Evolutionary conservation across 2,797 vertebrate genomes (phyloP).

Genomic region (Amblyraja radiata): DNA sequence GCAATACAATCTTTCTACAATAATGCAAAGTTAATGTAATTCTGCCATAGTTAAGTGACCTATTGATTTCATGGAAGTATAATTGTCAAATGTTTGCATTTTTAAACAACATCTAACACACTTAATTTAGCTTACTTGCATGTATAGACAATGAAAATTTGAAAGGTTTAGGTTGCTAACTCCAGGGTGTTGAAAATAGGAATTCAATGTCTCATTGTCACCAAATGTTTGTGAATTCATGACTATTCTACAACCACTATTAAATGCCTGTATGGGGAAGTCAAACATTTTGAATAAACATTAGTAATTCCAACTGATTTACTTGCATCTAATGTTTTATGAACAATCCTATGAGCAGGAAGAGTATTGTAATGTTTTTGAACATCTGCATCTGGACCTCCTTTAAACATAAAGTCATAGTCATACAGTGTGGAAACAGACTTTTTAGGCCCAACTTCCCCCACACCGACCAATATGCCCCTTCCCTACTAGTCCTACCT

Average conservation of each 20-base stretch:
- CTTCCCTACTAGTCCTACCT: no score
- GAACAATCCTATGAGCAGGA: neutral
- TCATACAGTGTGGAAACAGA: no score
- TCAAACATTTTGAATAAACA: neutral
- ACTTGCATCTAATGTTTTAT: no score
- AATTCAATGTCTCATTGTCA: slow-evolving; percentile 12
- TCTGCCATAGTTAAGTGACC: neutral
- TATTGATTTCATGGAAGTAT: neutral
- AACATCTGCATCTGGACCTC: neutral
- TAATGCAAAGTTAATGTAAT: neutral
- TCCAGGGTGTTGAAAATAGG: neutral
- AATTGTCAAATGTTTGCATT: neutral
- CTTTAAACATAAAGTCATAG: no score
- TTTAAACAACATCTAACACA: neutral
- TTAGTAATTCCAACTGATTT: neutral
- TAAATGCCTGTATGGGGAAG: neutral
- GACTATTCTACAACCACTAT: neutral
- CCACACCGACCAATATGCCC: no score
- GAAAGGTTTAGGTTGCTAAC: neutral
- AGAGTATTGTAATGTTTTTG: neutral
- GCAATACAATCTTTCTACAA: neutral
- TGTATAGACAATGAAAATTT: neutral
- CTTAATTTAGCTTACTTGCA: neutral
- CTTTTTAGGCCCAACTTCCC: no score
- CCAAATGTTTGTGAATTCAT: neutral